These are phyloP conservation scores for Meganola albula DNA, from an alignment of 2,888 invertebrate species.

Conservation along the genomic window DNA sequence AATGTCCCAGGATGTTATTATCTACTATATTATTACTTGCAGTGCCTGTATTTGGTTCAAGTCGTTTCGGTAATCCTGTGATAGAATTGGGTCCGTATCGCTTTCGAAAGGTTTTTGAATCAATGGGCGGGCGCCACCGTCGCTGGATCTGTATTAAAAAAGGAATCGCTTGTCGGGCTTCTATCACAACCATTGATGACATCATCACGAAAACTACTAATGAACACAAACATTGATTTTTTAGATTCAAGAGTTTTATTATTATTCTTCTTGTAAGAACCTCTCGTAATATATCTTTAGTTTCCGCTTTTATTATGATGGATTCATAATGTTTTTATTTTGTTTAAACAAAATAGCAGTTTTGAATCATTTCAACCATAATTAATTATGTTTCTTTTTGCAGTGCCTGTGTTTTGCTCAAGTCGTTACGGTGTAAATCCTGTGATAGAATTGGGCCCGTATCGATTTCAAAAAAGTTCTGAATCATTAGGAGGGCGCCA, in stretches of 20 bases:
- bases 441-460: conserved; percentile 35
- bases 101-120: conserved; percentile 26
- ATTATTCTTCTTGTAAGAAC: too few species aligned
- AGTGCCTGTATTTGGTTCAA: conserved; percentile 13
- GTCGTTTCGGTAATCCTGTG: conserved; percentile 27
- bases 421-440: conserved; percentile 27
- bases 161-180: conserved; percentile 30
- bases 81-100: conserved; percentile 40
- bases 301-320: too few species aligned
- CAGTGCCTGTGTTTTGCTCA: conserved; percentile 12
- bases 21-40: not conserved
- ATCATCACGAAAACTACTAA: conserved; percentile 34
- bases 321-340: too few species aligned
- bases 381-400: not conserved
- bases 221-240: conserved; percentile 40
- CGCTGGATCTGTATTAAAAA: conserved; percentile 29
- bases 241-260: not conserved
- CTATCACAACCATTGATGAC: conserved; percentile 34
- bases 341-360: too few species aligned
- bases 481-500: conserved; percentile 21
- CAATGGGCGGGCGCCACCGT: conserved; percentile 20
- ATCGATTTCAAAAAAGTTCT: conserved; percentile 33
- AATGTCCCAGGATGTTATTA: too few species aligned
- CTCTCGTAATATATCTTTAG: too few species aligned
- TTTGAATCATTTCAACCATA: too few species aligned